Base-by-base conservation (phyloP, 2,888 invertebrate species). In the Osedax fenrisi region DNA sequence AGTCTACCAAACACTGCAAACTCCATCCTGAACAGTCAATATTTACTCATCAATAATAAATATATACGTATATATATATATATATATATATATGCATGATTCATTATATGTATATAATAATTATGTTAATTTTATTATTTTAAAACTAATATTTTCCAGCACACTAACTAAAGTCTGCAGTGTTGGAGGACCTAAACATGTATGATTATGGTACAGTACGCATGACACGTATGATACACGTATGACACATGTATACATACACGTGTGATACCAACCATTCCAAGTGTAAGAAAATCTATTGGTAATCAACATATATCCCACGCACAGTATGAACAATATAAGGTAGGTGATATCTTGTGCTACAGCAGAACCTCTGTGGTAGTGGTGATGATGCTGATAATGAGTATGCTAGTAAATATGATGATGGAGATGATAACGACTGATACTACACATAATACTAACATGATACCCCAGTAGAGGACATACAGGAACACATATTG, bases 351-450 rank as follows among this genome's bases (percentile, higher is more conserved):
- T 22, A 10, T 68, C 70, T 10, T 76, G 72, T 10, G 78, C 77
- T 2, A 77, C 67, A 1, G 75, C 76, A 27, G 78, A 76, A 3
- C 78, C 78, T 17, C 78, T 78, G 73, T 41, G 5, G 41, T n/a
- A n/a, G n/a, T n/a, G n/a, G n/a, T n/a, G n/a, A n/a, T n/a, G n/a
- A n/a, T n/a, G n/a, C n/a, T n/a, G n/a, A n/a, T n/a, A n/a, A n/a
- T n/a, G n/a, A n/a, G n/a, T n/a, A n/a, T n/a, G n/a, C n/a, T n/a
- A n/a, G n/a, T n/a, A n/a, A n/a, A n/a, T n/a, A n/a, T n/a, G n/a
- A n/a, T n/a, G n/a, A n/a, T n/a, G n/a, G n/a, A n/a, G n/a, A n/a
- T n/a, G n/a, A n/a, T n/a, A n/a, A n/a, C n/a, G n/a, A n/a, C n/a
- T n/a, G n/a, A n/a, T n/a, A n/a, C n/a, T n/a, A n/a, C n/a, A n/a